Conservation (phyloP, 1,140 invertebrate species). For the Formica exsecta region DNA sequence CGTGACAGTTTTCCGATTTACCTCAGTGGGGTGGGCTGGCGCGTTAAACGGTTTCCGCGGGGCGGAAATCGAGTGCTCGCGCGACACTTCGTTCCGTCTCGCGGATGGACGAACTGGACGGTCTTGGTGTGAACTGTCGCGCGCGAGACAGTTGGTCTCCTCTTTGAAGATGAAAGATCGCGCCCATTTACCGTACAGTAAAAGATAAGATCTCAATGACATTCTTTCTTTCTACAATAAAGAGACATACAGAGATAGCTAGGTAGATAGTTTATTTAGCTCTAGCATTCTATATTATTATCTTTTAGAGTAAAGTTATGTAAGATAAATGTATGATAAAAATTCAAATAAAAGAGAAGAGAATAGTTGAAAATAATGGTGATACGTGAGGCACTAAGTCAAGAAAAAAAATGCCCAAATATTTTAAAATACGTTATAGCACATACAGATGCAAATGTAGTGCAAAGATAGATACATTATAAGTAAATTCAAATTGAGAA, state of each 20-base stretch:
- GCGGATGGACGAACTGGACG: slow-evolving; percentile 57
- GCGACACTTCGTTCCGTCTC: slow-evolving; percentile 63
- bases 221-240: background rate
- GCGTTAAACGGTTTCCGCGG: slow-evolving; percentile 41
- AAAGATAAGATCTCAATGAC: slow-evolving; percentile 44
- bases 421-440: too few relatives aligned
- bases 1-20: slow-evolving; percentile 81
- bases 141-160: slow-evolving; percentile 23
- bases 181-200: slow-evolving; percentile 39
- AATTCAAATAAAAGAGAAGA: too few relatives aligned
- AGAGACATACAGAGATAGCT: background rate
- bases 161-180: slow-evolving; percentile 52
- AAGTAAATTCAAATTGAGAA: too few relatives aligned
- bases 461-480: too few relatives aligned
- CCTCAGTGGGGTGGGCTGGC: slow-evolving; percentile 41
- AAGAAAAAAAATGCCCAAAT: too few relatives aligned
- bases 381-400: too few relatives aligned
- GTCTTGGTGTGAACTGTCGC: slow-evolving; percentile 45
- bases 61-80: slow-evolving; percentile 74
- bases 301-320: too few relatives aligned
- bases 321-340: too few relatives aligned
- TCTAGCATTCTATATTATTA: too few relatives aligned
- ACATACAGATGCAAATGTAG: too few relatives aligned
- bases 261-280: too few relatives aligned
- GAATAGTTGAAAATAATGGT: too few relatives aligned